Percentiles rank a stretch among this genome's conserved stretches.
Evolutionary conservation across 2,113 vertebrate genomes (phyloP).

Genomic region (Nannospalax galili): DNA sequence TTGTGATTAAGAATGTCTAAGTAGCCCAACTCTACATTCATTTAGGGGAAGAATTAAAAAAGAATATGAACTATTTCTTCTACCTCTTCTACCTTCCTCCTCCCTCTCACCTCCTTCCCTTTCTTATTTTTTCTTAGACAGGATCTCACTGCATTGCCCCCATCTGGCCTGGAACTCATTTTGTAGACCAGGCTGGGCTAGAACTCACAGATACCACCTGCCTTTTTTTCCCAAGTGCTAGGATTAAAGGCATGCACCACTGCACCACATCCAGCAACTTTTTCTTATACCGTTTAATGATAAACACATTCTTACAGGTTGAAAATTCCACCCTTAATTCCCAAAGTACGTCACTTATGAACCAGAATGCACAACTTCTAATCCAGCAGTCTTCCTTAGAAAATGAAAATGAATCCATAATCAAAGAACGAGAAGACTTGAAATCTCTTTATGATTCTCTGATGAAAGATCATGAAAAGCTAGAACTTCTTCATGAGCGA

Average conservation of each 20-base stretch:
- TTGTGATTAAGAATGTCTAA: neutral
- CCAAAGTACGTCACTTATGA: constrained; percentile 94
- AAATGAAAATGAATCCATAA: constrained; percentile 91
- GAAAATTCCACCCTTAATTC: constrained; percentile 97
- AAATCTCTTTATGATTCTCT: constrained; percentile 93
- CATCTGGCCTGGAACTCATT: no score
- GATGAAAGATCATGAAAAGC: constrained; percentile 95
- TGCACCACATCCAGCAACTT: neutral
- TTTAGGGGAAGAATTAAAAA: neutral
- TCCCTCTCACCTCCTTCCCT: neutral
- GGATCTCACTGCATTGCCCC: no score
- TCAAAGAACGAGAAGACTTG: constrained; percentile 95
- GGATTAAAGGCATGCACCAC: neutral
- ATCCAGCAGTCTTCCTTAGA: constrained; percentile 94
- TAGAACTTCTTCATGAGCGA: constrained; percentile 95
- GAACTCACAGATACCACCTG: neutral
- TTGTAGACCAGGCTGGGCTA: no score
- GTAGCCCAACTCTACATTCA: neutral
- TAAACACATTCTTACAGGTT: constrained; percentile 86
- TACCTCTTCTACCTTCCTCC: no score
- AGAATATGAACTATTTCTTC: neutral
- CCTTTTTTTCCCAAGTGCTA: neutral
- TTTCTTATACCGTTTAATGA: constrained; percentile 36
- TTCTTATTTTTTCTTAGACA: no score
- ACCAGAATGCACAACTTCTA: constrained; percentile 95